Evolutionary conservation across 2,888 invertebrate species (phyloP).

Genomic region (Lottia scabra): DNA sequence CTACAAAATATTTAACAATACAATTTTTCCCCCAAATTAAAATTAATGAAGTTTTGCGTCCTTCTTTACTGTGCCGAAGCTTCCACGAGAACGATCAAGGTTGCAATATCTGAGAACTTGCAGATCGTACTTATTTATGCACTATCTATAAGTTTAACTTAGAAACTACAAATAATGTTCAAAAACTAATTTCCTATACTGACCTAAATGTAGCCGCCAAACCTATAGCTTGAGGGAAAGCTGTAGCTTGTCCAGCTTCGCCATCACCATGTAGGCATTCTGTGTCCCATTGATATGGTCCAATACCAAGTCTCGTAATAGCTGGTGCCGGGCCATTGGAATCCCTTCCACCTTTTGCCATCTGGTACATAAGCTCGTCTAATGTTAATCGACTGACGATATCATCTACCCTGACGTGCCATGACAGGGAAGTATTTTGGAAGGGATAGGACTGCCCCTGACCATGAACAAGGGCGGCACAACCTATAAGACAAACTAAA

Average conservation of each 20-base stretch:
- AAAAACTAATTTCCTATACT: neutral
- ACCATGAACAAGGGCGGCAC: no score
- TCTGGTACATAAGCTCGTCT: conserved; percentile 54
- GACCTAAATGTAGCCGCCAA: conserved; percentile 66
- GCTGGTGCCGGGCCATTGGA: conserved; percentile 54
- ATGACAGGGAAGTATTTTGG: conserved; percentile 55
- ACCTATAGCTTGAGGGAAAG: conserved; percentile 65
- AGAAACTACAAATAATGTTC: no score
- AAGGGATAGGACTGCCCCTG: conserved; percentile 49
- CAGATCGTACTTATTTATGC: no score
- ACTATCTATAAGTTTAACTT: no score
- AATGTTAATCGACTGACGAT: conserved; percentile 56
- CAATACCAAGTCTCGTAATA: conserved; percentile 54
- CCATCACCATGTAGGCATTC: conserved; percentile 64
- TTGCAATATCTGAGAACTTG: no score
- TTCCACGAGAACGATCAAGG: no score
- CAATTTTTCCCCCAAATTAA: no score
- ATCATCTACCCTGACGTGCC: conserved; percentile 59
- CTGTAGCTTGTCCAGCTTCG: conserved; percentile 58
- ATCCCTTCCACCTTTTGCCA: conserved; percentile 50
- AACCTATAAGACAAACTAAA: no score
- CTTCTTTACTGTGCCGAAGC: no score
- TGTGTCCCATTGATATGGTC: conserved; percentile 61
- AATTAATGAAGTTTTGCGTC: no score
- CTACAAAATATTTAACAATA: no score